Conservation (phyloP, 2,888 invertebrate genomes). For the Eupithecia subfuscata region DNA sequence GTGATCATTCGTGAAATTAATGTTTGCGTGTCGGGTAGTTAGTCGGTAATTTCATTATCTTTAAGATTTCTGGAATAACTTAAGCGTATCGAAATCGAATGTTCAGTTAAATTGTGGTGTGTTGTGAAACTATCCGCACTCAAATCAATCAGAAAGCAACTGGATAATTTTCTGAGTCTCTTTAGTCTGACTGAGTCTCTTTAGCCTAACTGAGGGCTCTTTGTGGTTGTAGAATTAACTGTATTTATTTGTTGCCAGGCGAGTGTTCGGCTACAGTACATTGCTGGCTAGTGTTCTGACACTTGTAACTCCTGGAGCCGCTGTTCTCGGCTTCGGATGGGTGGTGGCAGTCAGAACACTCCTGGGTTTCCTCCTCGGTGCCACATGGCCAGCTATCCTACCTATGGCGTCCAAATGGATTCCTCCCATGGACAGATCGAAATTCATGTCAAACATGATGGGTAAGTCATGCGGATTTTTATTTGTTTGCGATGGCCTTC, state of each 20-base stretch:
- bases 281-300: slow-evolving; percentile 92
- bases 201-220: background rate
- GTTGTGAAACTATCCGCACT: background rate
- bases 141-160: background rate
- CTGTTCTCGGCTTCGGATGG: slow-evolving; percentile 87
- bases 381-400: slow-evolving; percentile 97
- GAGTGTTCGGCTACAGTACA: slow-evolving; percentile 95
- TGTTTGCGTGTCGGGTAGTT: slow-evolving; percentile 50
- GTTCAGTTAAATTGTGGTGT: slow-evolving; percentile 18
- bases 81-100: slow-evolving; percentile 40
- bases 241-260: slow-evolving; percentile 61
- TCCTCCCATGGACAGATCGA: slow-evolving; percentile 96
- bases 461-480: slow-evolving; percentile 78
- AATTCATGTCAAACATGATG: slow-evolving; percentile 97
- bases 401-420: slow-evolving; percentile 97
- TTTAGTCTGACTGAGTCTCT: background rate
- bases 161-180: background rate
- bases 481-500: slow-evolving; percentile 13
- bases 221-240: background rate
- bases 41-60: slow-evolving; percentile 39
- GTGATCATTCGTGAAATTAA: slow-evolving; percentile 49
- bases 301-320: slow-evolving; percentile 90
- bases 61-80: slow-evolving; percentile 42
- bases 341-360: slow-evolving; percentile 89
- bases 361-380: slow-evolving; percentile 92